Conservation (phyloP, 2,888 invertebrate species). For the Stenoptilia bipunctidactyla region DNA sequence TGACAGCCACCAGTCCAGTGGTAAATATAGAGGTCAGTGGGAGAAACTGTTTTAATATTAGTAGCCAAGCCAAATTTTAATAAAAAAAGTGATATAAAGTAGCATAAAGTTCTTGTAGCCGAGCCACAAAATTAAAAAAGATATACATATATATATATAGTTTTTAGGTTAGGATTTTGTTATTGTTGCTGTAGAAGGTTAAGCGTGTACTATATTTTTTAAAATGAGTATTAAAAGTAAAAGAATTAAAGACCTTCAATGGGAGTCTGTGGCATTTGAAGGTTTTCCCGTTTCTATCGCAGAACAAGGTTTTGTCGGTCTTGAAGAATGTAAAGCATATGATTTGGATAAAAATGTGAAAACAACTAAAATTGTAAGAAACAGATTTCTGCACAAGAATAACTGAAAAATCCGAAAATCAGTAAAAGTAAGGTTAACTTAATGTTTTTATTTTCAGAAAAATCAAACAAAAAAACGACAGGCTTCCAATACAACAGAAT, state of each 20-base stretch:
- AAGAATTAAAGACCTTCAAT: constrained; percentile 35
- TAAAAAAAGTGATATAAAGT: background rate
- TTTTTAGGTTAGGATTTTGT: constrained; percentile 7
- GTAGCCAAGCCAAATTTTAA: too few species aligned
- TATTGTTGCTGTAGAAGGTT: background rate
- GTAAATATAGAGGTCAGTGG: too few species aligned
- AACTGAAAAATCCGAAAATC: too few species aligned
- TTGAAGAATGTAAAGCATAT: constrained; percentile 84
- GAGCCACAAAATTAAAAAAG: background rate
- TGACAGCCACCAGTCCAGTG: too few species aligned
- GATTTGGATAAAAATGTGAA: constrained; percentile 57
- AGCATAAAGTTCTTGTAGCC: background rate
- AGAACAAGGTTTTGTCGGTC: constrained; percentile 78
- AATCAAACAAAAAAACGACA: too few species aligned
- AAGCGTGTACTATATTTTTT: too few species aligned
- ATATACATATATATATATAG: background rate
- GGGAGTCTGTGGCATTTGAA: constrained; percentile 77
- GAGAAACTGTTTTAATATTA: too few species aligned
- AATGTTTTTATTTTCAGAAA: too few species aligned
- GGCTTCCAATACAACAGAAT: too few species aligned
- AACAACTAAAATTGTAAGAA: constrained; percentile 40
- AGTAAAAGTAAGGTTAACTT: too few species aligned
- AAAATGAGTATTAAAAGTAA: constrained; percentile 33
- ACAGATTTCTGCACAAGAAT: too few species aligned
- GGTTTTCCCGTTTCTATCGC: constrained; percentile 52